Conservation (phyloP, 2,797 vertebrate species). For the Paedocypris micromegethes region DNA sequence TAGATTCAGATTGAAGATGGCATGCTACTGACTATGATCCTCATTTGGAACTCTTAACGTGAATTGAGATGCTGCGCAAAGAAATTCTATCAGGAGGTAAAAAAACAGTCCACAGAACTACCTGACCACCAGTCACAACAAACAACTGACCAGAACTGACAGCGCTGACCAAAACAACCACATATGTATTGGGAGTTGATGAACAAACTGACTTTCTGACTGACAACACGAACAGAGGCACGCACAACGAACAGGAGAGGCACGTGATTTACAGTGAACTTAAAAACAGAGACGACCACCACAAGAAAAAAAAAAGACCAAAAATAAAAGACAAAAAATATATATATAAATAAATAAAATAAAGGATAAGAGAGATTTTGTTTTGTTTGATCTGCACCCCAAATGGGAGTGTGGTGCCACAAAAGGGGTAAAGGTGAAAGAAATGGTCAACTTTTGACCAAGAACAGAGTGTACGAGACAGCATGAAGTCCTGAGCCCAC, state of each 20-base stretch:
- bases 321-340: constrained; percentile 47
- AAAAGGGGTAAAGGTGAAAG: constrained; percentile 27
- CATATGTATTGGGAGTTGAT: constrained; percentile 68
- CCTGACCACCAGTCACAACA: constrained; percentile 58
- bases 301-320: constrained; percentile 52
- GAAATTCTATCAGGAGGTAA: not conserved
- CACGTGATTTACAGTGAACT: constrained; percentile 51
- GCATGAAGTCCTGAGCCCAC: constrained; percentile 75
- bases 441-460: constrained; percentile 60
- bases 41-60: no score
- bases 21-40: not conserved
- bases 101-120: constrained; percentile 13
- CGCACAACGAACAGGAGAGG: constrained; percentile 47
- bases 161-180: constrained; percentile 61
- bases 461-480: constrained; percentile 61
- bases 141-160: constrained; percentile 50
- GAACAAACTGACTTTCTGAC: constrained; percentile 56
- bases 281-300: constrained; percentile 57
- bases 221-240: constrained; percentile 62
- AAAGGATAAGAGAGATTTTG: constrained; percentile 46
- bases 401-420: constrained; percentile 33
- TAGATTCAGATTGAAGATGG: constrained; percentile 12
- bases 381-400: constrained; percentile 24
- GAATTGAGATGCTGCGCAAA: not conserved
- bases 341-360: constrained; percentile 41